phyloP scores from a whole-genome alignment of 2,888 invertebrate genomes.

The Hyposoter dolosus region DNA sequence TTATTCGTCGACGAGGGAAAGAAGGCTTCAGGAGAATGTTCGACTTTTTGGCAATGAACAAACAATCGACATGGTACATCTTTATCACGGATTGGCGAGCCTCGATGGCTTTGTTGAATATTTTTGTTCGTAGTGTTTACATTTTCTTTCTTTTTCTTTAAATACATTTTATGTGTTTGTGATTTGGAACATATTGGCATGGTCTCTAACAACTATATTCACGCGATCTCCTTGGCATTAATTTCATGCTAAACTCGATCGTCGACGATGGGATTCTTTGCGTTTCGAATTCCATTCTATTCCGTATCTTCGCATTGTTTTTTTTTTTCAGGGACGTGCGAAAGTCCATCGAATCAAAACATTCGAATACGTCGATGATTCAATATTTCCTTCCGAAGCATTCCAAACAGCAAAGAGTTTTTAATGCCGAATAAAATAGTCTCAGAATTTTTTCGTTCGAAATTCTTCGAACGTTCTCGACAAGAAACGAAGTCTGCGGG shows the following conservation, averaged over 20 bases:
- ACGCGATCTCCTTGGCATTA: background rate
- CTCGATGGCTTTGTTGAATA: background rate
- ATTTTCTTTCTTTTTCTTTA: background rate
- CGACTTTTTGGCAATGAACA: conserved; percentile 11
- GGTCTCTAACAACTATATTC: conserved; percentile 18
- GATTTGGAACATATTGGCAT: conserved; percentile 2
- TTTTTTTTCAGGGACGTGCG: background rate
- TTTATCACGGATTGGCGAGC: conserved; percentile 23
- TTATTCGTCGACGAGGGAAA: background rate
- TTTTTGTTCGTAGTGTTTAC: conserved; percentile 11
- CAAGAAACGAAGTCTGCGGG: no score
- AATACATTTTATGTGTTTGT: background rate
- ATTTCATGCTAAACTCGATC: conserved; percentile 22
- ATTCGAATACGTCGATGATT: background rate
- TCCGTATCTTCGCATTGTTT: background rate
- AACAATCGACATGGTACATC: background rate
- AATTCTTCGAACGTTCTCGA: no score
- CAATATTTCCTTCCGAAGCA: background rate
- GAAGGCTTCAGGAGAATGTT: background rate
- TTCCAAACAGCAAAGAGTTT: background rate
- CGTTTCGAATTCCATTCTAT: background rate
- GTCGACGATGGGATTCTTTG: background rate
- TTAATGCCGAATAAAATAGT: no score
- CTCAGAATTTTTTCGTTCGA: no score
- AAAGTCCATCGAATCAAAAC: background rate